A percentile compares a stretch with the other conserved stretches of the same genome.
These are phyloP conservation scores for Halichoerus grypus DNA, from an alignment of 2,113 vertebrate genomes.

Conservation along the genomic window DNA sequence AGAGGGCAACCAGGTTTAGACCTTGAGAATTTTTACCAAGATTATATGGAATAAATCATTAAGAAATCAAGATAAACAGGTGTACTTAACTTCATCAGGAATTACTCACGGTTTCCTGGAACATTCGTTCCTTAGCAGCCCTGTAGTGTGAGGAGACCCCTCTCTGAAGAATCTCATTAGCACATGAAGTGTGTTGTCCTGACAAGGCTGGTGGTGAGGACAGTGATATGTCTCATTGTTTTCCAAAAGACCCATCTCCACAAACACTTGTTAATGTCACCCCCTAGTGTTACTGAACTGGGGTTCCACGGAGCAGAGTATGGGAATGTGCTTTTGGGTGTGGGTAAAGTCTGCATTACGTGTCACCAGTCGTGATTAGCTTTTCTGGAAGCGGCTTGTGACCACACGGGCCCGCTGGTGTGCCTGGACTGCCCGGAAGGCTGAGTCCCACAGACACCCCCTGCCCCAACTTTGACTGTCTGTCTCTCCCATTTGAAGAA, in stretches of 20 bases:
- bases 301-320: background rate
- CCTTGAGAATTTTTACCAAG: background rate
- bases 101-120: background rate
- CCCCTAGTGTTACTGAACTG: background rate
- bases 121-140: no score
- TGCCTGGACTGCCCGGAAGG: background rate
- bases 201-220: background rate
- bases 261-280: background rate
- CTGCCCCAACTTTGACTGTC: background rate
- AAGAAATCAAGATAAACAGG: background rate
- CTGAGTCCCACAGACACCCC: accelerated
- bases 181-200: no score
- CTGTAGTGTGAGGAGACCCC: no score
- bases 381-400: background rate
- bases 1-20: background rate
- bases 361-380: background rate
- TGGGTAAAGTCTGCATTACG: background rate
- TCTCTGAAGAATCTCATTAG: background rate
- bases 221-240: background rate
- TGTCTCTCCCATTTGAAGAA: background rate
- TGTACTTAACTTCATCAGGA: background rate
- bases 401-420: background rate
- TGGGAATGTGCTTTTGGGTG: background rate
- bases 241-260: background rate
- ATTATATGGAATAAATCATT: background rate